phyloP scores from a whole-genome alignment of 2,888 invertebrate species.

The Abrostola tripartita region DNA sequence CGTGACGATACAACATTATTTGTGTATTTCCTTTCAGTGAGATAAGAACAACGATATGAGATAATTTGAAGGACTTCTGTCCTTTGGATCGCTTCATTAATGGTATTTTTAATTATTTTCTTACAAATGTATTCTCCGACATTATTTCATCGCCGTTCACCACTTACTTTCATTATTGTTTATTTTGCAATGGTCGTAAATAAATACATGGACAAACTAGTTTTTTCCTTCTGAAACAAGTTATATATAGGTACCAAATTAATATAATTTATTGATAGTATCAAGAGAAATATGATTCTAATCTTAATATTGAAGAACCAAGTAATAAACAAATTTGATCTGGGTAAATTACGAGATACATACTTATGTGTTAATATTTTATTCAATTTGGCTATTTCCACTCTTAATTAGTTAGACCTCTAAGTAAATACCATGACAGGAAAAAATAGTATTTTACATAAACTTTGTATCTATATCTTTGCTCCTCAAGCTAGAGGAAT shows the following conservation, averaged over 20 bases:
- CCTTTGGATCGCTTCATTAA: constrained; percentile 53
- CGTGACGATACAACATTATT: constrained; percentile 71
- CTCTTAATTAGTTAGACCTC: too few species aligned
- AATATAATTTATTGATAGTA: too few species aligned
- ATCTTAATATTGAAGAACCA: too few species aligned
- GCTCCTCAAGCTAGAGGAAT: too few species aligned
- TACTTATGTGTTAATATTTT: too few species aligned
- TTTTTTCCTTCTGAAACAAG: neutral
- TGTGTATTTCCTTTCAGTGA: constrained; percentile 79
- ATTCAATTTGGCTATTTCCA: too few species aligned
- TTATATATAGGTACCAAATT: too few species aligned
- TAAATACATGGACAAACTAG: constrained; percentile 2
- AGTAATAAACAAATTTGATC: too few species aligned
- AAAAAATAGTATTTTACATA: too few species aligned
- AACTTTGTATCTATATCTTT: neutral
- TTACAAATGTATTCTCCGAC: constrained; percentile 4
- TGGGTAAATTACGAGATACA: too few species aligned
- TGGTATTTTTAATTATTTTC: constrained; percentile 43
- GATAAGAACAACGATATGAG: constrained; percentile 82
- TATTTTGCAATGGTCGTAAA: constrained; percentile 43
- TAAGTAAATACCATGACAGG: too few species aligned
- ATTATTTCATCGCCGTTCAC: constrained; percentile 19
- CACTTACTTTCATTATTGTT: constrained; percentile 42
- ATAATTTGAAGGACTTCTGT: constrained; percentile 71
- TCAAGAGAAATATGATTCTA: too few species aligned